A percentile compares a stretch with the other conserved stretches of the same genome.
Conservation (phyloP, 1,140 invertebrate genomes). For the Aradophagus sp. region DNA sequence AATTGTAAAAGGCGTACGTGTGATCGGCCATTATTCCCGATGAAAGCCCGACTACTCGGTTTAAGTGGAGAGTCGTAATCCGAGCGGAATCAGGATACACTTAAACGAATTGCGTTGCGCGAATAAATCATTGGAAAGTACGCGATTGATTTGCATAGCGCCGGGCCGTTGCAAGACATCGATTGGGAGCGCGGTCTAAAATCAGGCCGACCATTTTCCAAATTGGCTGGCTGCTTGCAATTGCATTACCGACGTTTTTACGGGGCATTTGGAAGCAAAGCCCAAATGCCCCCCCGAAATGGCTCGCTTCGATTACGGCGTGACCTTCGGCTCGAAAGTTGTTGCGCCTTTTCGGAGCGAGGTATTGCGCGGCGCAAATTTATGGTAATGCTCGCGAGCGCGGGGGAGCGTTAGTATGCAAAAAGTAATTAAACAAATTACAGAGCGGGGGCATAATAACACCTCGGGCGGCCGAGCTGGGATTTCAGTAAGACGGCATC, state of each 20-base stretch:
- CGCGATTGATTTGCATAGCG: conserved; percentile 73
- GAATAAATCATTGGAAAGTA: conserved; percentile 72
- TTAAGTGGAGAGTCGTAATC: conserved; percentile 61
- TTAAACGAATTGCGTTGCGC: conserved; percentile 72
- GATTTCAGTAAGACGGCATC: conserved; percentile 60
- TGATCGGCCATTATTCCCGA: conserved; percentile 44
- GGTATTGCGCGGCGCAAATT: no score
- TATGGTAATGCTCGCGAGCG: no score
- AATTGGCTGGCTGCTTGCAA: conserved; percentile 65
- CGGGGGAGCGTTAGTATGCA: no score
- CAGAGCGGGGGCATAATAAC: conserved; percentile 4
- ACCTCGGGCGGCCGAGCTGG: conserved; percentile 32
- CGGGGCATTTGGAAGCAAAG: conserved; percentile 27
- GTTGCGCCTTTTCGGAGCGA: no score
- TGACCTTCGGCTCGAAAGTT: no score
- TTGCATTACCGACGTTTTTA: conserved; percentile 51
- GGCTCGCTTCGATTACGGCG: neutral
- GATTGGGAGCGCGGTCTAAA: conserved; percentile 62
- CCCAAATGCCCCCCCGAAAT: conserved; percentile 11
- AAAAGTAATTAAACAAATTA: no score
- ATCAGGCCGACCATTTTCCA: conserved; percentile 69
- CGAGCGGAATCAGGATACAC: conserved; percentile 73
- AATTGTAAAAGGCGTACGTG: conserved; percentile 60
- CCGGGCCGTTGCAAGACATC: conserved; percentile 54
- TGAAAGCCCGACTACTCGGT: conserved; percentile 43